Evolutionary conservation across 1,140 invertebrate species (phyloP).

Genomic region (Tigriopus japonicus): DNA sequence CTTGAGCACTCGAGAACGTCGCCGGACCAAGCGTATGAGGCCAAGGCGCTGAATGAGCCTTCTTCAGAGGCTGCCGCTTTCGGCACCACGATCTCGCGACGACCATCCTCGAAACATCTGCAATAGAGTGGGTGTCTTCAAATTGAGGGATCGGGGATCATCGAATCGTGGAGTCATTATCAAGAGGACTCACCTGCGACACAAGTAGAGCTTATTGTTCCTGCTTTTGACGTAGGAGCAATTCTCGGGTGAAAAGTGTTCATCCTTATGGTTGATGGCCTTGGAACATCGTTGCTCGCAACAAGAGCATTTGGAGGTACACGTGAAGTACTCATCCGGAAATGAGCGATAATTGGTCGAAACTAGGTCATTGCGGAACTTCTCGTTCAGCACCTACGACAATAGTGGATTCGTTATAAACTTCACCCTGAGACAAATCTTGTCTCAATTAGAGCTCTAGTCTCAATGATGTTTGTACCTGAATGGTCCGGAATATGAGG

Average conservation of each 20-base stretch:
- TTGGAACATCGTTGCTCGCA: constrained; percentile 46
- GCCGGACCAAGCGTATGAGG: constrained; percentile 57
- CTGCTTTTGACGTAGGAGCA: background rate
- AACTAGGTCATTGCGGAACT: constrained; percentile 48
- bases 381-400: constrained; percentile 46
- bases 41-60: constrained; percentile 45
- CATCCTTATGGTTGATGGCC: constrained; percentile 56
- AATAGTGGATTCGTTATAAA: background rate
- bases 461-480: too few species aligned
- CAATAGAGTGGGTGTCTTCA: constrained; percentile 41
- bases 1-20: constrained; percentile 55
- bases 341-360: constrained; percentile 42
- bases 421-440: too few species aligned
- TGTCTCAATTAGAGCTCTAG: too few species aligned
- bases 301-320: constrained; percentile 45
- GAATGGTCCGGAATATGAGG: too few species aligned
- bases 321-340: constrained; percentile 62
- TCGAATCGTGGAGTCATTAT: background rate
- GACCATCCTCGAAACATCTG: constrained; percentile 38
- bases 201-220: constrained; percentile 28
- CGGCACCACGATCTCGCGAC: constrained; percentile 40
- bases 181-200: constrained; percentile 25
- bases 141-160: background rate
- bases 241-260: constrained; percentile 34
- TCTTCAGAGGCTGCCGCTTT: constrained; percentile 38